These are phyloP conservation scores for Diarsia rubi DNA, from an alignment of 2,888 invertebrate species.

Conservation along the genomic window DNA sequence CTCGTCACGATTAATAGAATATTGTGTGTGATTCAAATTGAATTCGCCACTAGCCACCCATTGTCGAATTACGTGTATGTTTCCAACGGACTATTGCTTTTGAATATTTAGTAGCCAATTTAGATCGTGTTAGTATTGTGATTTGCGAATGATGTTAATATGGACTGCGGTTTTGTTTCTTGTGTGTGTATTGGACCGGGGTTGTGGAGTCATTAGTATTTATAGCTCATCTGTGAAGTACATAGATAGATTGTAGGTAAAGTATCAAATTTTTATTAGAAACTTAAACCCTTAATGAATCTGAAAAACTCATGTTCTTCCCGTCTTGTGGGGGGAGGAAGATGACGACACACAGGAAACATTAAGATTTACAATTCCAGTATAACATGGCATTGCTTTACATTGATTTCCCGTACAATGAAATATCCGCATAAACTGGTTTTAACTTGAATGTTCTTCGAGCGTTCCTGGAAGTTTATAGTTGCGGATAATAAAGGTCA, in stretches of 20 bases:
- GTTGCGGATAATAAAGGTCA: background rate
- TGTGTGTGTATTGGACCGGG: conserved; percentile 25
- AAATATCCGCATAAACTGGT: no score
- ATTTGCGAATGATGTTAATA: conserved; percentile 70
- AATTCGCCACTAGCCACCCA: conserved; percentile 85
- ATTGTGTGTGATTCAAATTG: conserved; percentile 89
- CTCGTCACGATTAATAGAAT: conserved; percentile 90
- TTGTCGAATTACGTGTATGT: conserved; percentile 87
- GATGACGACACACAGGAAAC: no score
- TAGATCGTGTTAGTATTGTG: conserved; percentile 79
- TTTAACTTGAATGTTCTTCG: no score
- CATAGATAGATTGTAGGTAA: background rate
- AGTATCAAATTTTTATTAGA: no score
- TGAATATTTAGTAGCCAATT: conserved; percentile 89
- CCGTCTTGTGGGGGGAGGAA: no score
- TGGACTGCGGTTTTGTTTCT: conserved; percentile 56
- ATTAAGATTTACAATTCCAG: no score
- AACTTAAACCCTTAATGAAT: no score
- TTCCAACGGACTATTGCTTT: conserved; percentile 84
- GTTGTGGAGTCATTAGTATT: conserved; percentile 34
- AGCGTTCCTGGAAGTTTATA: background rate
- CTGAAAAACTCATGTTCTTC: background rate
- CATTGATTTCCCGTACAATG: no score
- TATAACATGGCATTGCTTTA: no score
- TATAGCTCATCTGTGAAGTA: background rate